Evolutionary conservation across 2,888 invertebrate species (phyloP), one percentile per base, ranked within the genome.

Genomic region (Aleiodes leptofemur): DNA sequence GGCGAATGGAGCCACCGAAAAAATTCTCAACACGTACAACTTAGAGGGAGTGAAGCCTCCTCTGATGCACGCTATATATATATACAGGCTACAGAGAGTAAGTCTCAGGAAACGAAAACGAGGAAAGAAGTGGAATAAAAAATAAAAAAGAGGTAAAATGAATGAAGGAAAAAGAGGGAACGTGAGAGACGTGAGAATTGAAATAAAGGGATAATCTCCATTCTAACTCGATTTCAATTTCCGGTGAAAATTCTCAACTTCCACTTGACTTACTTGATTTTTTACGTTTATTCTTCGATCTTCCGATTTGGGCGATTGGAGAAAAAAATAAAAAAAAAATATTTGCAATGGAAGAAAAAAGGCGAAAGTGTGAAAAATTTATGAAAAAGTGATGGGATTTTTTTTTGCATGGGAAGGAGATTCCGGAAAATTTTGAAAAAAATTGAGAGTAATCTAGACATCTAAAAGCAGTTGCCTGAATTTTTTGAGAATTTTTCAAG

Each of bases 201-300:
- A 59, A 56, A 56, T 51, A 72, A 75, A 51, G 38, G 72, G 72
- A 71, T 50, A 34, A n/a, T 71, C 50, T 34, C 53, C 50, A 55
- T 74, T 74, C 74, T 38, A 74, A 74, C 64, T 74, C 70, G 70
- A 64, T 70, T 71, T 64, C 74, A 74, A 74, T 74, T 74, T 74
- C 70, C 74, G 64, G 13, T 6, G 70, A 53, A 64, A 74, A 74
- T 74, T 70, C 66, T 55, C 51, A 74, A 55, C 64, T 64, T 70
- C 70, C 53, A 74, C 56, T 70, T 34, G 34, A 9, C 29, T 57
- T 29, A 29, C 23, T 23, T 23, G 23, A 23, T 23, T 2, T 23
- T 23, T 23, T n/a, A n/a, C 23, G 23, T 23, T 23, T 23, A 23
- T 23, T 23, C 23, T 23, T 23, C 23, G 2, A 23, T 23, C 23